These are phyloP conservation scores for Charanyca ferruginea DNA, from an alignment of 2,888 invertebrate genomes.

Conservation along the genomic window DNA sequence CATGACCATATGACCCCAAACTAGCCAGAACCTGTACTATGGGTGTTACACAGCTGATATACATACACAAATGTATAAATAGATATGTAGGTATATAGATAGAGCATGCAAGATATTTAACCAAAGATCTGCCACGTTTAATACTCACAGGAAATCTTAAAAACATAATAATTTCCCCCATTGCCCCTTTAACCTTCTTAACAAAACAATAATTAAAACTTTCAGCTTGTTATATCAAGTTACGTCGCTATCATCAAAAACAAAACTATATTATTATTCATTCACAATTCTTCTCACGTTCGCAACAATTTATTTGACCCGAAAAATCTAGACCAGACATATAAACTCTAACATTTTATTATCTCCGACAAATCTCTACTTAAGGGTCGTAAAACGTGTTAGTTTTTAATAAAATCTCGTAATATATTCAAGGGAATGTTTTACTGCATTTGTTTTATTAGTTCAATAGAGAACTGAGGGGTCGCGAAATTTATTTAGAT, in stretches of 20 bases:
- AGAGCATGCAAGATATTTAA: no score
- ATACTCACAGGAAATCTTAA: no score
- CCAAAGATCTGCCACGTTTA: no score
- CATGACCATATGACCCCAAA: no score
- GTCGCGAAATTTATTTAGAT: conserved; percentile 18
- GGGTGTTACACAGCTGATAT: no score
- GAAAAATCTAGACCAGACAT: conserved; percentile 48
- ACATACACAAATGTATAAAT: no score
- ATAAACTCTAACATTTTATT: conserved; percentile 57
- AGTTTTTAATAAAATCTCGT: conserved; percentile 58
- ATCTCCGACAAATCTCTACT: conserved; percentile 44
- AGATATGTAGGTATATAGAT: no score
- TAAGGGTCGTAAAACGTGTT: conserved; percentile 55
- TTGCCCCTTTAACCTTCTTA: not conserved
- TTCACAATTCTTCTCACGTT: conserved; percentile 45
- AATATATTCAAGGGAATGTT: conserved; percentile 45
- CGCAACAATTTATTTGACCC: conserved; percentile 55
- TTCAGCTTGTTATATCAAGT: not conserved
- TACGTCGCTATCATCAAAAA: conserved; percentile 14
- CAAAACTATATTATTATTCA: conserved; percentile 30
- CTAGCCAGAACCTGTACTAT: no score
- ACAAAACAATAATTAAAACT: conserved; percentile 9
- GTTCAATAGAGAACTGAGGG: conserved; percentile 13
- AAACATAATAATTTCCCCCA: no score
- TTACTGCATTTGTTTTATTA: conserved; percentile 54